Conservation (phyloP, 2,888 invertebrate species). For the Entomobrya proxima region DNA sequence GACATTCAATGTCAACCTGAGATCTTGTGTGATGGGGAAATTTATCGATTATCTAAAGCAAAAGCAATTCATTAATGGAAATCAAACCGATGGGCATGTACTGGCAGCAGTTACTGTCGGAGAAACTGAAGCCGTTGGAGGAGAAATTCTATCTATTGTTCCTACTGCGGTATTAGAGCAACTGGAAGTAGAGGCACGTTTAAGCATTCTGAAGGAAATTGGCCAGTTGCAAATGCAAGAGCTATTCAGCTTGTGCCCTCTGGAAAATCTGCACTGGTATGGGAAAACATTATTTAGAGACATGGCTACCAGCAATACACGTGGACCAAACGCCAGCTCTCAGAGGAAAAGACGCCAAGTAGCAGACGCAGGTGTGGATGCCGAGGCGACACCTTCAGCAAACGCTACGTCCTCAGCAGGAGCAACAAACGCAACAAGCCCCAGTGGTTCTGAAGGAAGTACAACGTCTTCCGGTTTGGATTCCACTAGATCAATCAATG, state of each 20-base stretch:
- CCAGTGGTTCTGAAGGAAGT: not conserved
- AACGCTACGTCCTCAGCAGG: not conserved
- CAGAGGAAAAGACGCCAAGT: conserved; percentile 5
- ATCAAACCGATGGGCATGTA: conserved; percentile 61
- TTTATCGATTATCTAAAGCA: conserved; percentile 69
- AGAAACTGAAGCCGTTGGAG: conserved; percentile 73
- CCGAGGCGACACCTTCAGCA: not conserved
- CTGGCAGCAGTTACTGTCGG: conserved; percentile 62
- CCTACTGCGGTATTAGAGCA: conserved; percentile 65
- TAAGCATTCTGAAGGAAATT: conserved; percentile 71
- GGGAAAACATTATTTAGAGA: conserved; percentile 67
- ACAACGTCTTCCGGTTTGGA: not conserved
- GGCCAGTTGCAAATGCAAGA: conserved; percentile 68
- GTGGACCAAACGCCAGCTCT: not conserved
- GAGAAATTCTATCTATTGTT: conserved; percentile 71
- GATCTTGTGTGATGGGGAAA: conserved; percentile 70
- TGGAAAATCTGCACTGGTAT: conserved; percentile 69
- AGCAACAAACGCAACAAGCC: not conserved
- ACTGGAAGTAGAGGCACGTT: conserved; percentile 43
- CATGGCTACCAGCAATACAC: conserved; percentile 16
- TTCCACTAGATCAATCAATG: not conserved
- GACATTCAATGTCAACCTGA: conserved; percentile 67
- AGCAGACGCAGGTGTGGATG: not conserved
- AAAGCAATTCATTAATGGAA: conserved; percentile 61
- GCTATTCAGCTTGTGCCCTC: conserved; percentile 64